A percentile compares a stretch with the other conserved stretches of the same genome.
Evolutionary conservation across 92 coral and sea anemone species (phyloP).

Genomic region (Porites cylindrica): DNA sequence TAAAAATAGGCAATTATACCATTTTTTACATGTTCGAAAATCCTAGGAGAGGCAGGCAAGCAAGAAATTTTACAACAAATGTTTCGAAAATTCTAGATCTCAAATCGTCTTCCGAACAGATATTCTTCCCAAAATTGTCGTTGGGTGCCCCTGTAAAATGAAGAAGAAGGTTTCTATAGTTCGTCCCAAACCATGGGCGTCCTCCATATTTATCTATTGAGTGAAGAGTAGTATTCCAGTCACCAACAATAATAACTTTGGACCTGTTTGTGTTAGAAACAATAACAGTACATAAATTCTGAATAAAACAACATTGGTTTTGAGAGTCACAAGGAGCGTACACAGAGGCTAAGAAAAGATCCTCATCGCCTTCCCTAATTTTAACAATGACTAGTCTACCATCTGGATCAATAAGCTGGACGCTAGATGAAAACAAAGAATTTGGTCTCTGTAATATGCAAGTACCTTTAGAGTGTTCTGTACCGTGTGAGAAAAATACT

Average conservation of each 20-base stretch:
- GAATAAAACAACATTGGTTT: background rate
- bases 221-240: constrained; percentile 1
- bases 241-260: background rate
- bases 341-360: background rate
- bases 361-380: background rate
- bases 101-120: too few relatives aligned
- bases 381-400: background rate
- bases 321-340: background rate
- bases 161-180: background rate
- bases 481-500: background rate
- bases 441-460: background rate
- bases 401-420: background rate
- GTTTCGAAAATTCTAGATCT: too few relatives aligned
- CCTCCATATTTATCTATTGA: constrained; percentile 10
- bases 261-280: constrained; percentile 5
- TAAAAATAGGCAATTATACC: too few relatives aligned
- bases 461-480: constrained; percentile 2
- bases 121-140: too few relatives aligned
- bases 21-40: too few relatives aligned
- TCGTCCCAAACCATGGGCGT: background rate
- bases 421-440: background rate
- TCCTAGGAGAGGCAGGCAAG: too few relatives aligned
- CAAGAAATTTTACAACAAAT: too few relatives aligned
- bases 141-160: too few relatives aligned
- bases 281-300: background rate